phyloP scores from a whole-genome alignment of 2,113 vertebrate species.

The Laticauda laticaudata region DNA sequence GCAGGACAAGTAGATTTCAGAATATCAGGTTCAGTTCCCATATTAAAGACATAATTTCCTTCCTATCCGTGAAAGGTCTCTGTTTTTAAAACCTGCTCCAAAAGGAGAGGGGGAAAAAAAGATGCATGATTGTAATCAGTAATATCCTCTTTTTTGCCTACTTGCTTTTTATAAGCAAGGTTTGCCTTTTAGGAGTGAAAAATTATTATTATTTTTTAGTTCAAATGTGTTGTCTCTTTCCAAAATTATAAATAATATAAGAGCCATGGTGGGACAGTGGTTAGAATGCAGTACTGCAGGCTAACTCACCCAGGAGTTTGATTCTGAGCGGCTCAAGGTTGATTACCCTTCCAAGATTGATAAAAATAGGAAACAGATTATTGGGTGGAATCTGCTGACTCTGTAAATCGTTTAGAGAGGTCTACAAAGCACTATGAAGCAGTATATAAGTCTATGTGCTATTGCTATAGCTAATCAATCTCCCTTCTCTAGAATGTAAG shows the following conservation, averaged over 20 bases:
- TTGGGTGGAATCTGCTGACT: too few species aligned
- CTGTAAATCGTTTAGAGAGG: too few species aligned
- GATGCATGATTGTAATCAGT: background rate
- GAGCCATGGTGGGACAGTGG: too few species aligned
- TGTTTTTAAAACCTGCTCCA: background rate
- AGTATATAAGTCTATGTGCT: too few species aligned
- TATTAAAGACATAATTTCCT: background rate
- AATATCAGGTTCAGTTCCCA: background rate
- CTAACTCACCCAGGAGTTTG: too few species aligned
- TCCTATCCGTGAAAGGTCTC: background rate
- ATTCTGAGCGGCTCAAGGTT: too few species aligned
- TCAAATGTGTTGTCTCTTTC: background rate
- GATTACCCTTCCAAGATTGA: too few species aligned
- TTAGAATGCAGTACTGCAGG: too few species aligned
- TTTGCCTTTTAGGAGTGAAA: background rate
- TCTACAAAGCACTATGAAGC: too few species aligned
- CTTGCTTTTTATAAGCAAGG: background rate
- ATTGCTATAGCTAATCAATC: background rate
- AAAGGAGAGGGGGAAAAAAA: background rate
- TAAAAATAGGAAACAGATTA: too few species aligned
- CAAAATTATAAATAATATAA: background rate
- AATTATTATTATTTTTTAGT: background rate
- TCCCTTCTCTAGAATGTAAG: background rate
- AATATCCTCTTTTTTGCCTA: background rate
- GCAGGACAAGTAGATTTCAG: background rate